Evolutionary conservation across 2,113 vertebrate species (phyloP), one percentile per base, ranked within the genome.

Genomic region (Cygnus buccinator): DNA sequence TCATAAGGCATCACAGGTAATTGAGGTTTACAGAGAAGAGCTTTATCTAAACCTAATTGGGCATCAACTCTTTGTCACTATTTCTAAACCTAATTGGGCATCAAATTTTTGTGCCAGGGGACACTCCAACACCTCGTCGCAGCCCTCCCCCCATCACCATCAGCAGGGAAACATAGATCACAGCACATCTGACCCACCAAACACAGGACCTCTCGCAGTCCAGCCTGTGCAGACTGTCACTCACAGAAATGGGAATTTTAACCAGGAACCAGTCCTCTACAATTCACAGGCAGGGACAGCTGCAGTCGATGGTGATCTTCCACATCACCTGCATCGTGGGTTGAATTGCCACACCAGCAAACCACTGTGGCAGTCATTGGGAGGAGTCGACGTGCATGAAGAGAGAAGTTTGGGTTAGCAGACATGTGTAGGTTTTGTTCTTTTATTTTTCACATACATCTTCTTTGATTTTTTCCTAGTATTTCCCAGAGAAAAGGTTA

Each of bases 1-100:
- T 98, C 98, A 98, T 98, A 98, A 98, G 98, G 98, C 98, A 98
- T 98, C 98, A 98, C 97, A 98, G 98, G 97, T 98, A 98, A 98
- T 98, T 98, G 98, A 98, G 98, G 98, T 98, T 98, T 98, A 98
- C 98, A 97, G 98, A 98, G 98, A 98, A 98, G 97, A 98, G 98
- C 97, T 98, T 98, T 98, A 98, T 98, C 97, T 98, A 98, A 98
- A 98, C 97, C 96, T 98, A 98, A 98, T 98, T 98, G 98, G 97
- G 98, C 98, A 98, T 98, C 98, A 98, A 98, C 96, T 98, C 98
- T 98, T 98, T 98, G 98, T 98, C 98, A 98, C 97, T 98, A 97
- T 98, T 98, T 98, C 98, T 97, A 97, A 98, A 98, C 97, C 94
- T 98, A 98, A 98, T 98, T 98, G 98, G 98, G 98, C 98, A 98